Percentiles rank a stretch among this genome's conserved stretches.
Conservation (phyloP, 2,888 invertebrate genomes). For the Sarcophaga rosellei region DNA sequence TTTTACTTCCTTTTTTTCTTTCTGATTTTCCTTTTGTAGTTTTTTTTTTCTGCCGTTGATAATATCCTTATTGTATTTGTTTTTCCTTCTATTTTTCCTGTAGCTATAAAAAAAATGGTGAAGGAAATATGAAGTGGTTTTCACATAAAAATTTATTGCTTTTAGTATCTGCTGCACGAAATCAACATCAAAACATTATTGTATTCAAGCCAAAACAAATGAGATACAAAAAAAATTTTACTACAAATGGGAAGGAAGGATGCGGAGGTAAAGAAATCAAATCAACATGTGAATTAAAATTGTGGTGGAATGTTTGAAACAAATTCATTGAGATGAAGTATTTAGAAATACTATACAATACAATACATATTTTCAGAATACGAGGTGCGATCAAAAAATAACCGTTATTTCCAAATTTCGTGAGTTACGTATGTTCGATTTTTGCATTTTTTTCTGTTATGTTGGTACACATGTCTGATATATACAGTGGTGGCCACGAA, state of each 20-base stretch:
- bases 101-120: constrained; percentile 30
- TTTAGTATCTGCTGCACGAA: constrained; percentile 44
- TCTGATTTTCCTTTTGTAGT: neutral
- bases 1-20: constrained; percentile 62
- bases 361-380: no score
- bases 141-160: constrained; percentile 80
- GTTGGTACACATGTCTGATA: no score
- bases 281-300: constrained; percentile 76
- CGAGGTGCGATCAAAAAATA: no score
- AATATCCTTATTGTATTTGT: constrained; percentile 44
- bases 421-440: no score
- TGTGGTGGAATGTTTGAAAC: constrained; percentile 62
- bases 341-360: no score
- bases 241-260: constrained; percentile 9
- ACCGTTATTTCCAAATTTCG: no score
- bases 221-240: neutral
- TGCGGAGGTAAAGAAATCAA: constrained; percentile 27
- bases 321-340: constrained; percentile 13
- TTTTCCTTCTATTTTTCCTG: constrained; percentile 52
- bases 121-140: constrained; percentile 77
- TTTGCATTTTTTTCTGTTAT: no score
- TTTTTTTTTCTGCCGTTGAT: neutral
- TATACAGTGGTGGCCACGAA: no score
- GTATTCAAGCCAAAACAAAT: neutral
- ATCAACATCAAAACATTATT: constrained; percentile 45